A percentile compares a stretch with the other conserved stretches of the same genome.
These are phyloP conservation scores for Eupeodes latifasciatus DNA, from an alignment of 2,888 invertebrate species.

Conservation along the genomic window DNA sequence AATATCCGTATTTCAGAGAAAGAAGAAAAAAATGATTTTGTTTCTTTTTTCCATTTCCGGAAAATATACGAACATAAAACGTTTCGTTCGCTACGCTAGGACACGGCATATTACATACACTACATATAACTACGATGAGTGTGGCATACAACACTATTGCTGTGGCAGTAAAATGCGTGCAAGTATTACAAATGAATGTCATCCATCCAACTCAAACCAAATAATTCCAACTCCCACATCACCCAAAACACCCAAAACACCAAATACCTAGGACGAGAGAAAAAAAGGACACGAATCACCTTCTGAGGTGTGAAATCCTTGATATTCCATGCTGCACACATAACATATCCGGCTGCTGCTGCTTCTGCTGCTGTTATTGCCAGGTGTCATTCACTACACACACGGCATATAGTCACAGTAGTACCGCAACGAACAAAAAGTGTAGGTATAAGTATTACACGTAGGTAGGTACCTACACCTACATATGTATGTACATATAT, in stretches of 20 bases:
- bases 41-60: constrained; percentile 62
- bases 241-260: not conserved
- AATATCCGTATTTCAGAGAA: constrained; percentile 59
- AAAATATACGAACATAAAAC: constrained; percentile 64
- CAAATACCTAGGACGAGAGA: not conserved
- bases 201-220: constrained; percentile 42
- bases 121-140: no score
- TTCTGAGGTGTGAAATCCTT: constrained; percentile 73
- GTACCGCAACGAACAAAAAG: constrained; percentile 17
- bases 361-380: constrained; percentile 71
- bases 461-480: not conserved
- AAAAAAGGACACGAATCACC: constrained; percentile 55
- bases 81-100: constrained; percentile 51
- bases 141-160: constrained; percentile 20
- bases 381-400: constrained; percentile 69
- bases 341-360: constrained; percentile 65
- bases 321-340: constrained; percentile 76
- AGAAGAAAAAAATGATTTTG: not conserved
- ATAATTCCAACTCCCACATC: not conserved
- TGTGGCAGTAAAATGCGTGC: constrained; percentile 72
- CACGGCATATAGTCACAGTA: not conserved
- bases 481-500: not conserved
- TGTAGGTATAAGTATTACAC: constrained; percentile 54
- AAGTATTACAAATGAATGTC: constrained; percentile 75
- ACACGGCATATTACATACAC: constrained; percentile 8